Evolutionary conservation across 35 echinoderm and acorn worm genomes (phyloP).

Genomic region (Lytechinus variegatus): DNA sequence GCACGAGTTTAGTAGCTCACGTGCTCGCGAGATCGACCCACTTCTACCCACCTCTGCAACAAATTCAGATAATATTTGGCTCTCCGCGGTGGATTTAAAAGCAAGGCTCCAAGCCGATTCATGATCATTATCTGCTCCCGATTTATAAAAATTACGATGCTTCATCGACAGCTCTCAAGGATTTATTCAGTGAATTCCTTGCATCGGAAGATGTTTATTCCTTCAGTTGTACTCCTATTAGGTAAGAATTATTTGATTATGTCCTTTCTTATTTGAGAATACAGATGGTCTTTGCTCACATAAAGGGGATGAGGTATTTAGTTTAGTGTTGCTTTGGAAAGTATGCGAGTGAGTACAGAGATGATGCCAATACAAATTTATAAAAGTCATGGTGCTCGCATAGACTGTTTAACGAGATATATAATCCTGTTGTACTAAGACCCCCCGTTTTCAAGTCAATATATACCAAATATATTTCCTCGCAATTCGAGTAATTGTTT

Average conservation of each 20-base stretch:
- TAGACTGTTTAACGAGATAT: too few species aligned
- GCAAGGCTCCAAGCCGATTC: neutral
- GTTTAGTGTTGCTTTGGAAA: too few species aligned
- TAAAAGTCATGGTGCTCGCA: too few species aligned
- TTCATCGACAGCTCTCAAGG: neutral
- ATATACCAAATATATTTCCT: too few species aligned
- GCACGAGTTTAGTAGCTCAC: neutral
- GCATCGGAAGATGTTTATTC: neutral
- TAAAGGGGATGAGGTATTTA: too few species aligned
- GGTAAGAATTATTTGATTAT: neutral
- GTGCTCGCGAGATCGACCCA: neutral
- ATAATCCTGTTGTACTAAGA: too few species aligned
- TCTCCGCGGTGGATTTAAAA: neutral
- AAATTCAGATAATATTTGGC: neutral
- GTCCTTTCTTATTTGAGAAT: too few species aligned
- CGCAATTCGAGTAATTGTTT: too few species aligned
- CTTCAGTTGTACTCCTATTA: neutral
- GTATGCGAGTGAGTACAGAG: too few species aligned
- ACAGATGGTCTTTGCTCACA: too few species aligned
- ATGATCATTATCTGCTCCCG: neutral
- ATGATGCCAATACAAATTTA: too few species aligned
- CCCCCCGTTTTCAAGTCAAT: too few species aligned
- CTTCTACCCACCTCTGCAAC: neutral
- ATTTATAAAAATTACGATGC: neutral
- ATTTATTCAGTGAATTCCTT: neutral